Base-by-base conservation (phyloP, 2,888 invertebrate species). In the Thereva unica region DNA sequence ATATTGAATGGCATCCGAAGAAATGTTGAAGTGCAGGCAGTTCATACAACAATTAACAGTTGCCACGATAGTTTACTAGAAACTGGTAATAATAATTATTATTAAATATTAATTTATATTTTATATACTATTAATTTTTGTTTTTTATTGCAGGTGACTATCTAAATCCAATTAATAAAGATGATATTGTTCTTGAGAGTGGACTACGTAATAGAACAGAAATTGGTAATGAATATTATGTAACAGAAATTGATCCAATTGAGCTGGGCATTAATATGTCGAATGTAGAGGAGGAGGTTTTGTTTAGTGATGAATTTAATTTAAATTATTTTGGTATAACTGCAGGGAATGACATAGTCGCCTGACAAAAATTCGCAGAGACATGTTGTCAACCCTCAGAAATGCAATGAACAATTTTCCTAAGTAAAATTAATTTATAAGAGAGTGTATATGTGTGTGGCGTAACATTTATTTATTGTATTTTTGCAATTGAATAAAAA, bases 161-260 rank as follows among this genome's bases (percentile, higher is more conserved):
- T 76, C 82, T 87, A 42, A 86, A 86, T 72, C 86, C 87, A 4
- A 89, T 92, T 56, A 89, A 91, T 42, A 89, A 90, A 74, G 91
- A 92, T 76, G 88, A 91, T 72, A 87, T 90, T 4, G 90, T 90
- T 6, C 85, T 88, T 70, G 92, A 92, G 77, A 90, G 91, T 72
- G 91, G 91, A 0, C 83, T 92, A 34, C 10, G 68, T 42, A 67
- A 59, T 61, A 63, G 70, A 69, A 41, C 50, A 37, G 68, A 67
- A 40, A 61, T 64, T 56, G 68, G n/a, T 44, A 71, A 50, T 67
- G 72, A 61, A 71, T 81, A 77, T 71, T 80, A 79, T 70, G 76
- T 80, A 37, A 78, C 80, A 10, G 80, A 80, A 70, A 79, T 81
- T 56, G 80, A 81, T 75, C 80, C 81, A 53, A 78, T 81, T 71